A percentile compares a stretch with the other conserved stretches of the same genome.
Evolutionary conservation across 2,888 invertebrate species (phyloP).

Genomic region (Napeogenes sylphis): DNA sequence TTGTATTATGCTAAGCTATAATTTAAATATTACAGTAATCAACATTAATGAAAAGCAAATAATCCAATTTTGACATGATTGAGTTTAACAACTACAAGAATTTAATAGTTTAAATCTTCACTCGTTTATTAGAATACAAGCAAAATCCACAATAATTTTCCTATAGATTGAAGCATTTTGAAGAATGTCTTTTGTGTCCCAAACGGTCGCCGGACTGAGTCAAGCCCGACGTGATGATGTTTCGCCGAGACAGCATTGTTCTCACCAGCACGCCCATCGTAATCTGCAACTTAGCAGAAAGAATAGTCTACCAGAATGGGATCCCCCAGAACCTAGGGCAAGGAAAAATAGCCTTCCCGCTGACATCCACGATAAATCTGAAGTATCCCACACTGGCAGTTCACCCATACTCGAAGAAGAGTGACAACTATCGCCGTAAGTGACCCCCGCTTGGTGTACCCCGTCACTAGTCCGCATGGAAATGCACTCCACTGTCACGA

Average conservation of each 20-base stretch:
- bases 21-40: slow-evolving; percentile 12
- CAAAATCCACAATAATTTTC: slow-evolving; percentile 15
- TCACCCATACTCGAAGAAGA: slow-evolving; percentile 57
- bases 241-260: slow-evolving; percentile 69
- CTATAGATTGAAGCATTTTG: slow-evolving; percentile 26
- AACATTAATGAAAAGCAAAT: background rate
- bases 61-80: background rate
- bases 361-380: slow-evolving; percentile 60
- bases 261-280: slow-evolving; percentile 68
- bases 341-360: slow-evolving; percentile 72
- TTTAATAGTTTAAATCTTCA: too few species aligned
- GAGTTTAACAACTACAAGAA: too few species aligned
- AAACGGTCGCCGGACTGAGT: slow-evolving; percentile 76
- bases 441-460: slow-evolving; percentile 62
- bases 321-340: slow-evolving; percentile 64
- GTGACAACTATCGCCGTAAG: slow-evolving; percentile 72
- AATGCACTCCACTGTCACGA: slow-evolving; percentile 57
- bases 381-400: slow-evolving; percentile 40
- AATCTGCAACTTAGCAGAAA: slow-evolving; percentile 63
- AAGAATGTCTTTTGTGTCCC: slow-evolving; percentile 76
- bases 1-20: slow-evolving; percentile 8
- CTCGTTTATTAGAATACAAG: too few species aligned
- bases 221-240: slow-evolving; percentile 65
- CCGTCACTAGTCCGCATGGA: slow-evolving; percentile 72
- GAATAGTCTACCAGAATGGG: slow-evolving; percentile 74